phyloP scores from a whole-genome alignment of 2,113 vertebrate species.

The Rousettus leschenaultii region DNA sequence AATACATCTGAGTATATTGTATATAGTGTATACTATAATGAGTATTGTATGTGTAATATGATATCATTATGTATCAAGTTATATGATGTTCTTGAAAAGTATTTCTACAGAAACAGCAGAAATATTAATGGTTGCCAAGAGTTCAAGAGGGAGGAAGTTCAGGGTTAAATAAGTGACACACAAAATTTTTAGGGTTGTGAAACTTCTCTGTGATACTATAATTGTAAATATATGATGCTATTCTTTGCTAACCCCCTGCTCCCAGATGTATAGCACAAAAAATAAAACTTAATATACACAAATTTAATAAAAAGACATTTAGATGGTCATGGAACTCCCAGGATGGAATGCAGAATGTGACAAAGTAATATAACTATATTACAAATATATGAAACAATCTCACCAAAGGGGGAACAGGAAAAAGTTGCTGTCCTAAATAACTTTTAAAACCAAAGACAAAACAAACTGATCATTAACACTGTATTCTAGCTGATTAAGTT shows the following conservation, averaged over 20 bases:
- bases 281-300: neutral
- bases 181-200: neutral
- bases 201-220: neutral
- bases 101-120: neutral
- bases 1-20: neutral
- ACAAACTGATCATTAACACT: neutral
- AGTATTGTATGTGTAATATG: neutral
- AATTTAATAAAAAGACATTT: neutral
- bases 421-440: neutral
- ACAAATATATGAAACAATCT: neutral
- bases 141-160: neutral
- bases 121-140: neutral
- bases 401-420: neutral
- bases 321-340: neutral
- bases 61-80: neutral
- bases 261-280: neutral
- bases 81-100: neutral
- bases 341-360: neutral
- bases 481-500: neutral
- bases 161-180: neutral
- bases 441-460: neutral
- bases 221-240: neutral
- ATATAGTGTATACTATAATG: neutral
- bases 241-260: neutral
- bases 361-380: neutral